Evolutionary conservation across 2,888 invertebrate species (phyloP), one percentile per base, ranked within the genome.

Genomic region (Boloria euphrosyne): DNA sequence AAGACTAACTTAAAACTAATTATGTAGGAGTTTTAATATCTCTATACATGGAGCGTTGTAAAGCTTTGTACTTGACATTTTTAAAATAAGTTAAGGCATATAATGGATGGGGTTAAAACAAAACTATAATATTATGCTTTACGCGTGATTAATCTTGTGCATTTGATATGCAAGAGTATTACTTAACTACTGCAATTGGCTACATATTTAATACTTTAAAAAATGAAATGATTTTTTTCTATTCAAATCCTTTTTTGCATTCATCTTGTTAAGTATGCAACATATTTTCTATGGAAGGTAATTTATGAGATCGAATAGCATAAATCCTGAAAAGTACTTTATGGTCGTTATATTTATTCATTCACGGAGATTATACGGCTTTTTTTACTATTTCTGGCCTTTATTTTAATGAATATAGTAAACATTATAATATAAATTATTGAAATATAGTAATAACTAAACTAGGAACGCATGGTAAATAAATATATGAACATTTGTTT

Each of bases 191-290:
- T 47, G 47, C 27, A 59, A 58, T 47, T 49, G 27, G 17, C 31
- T 49, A 49, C 31, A 59, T 49, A 14, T 31, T 47, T 47, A 17
- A 59, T 49, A 47, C 16, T 18, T 31, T 59, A 50, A 22, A 59
- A 59, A 49, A 59, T 59, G 31, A 59, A 59, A 50, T 50, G 53
- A 16, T 49, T 27, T 49, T 38, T 38, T 59, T 38, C 31, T 38
- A 49, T 49, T 50, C 27, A 59, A 59, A 17, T 13, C 17, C 31
- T 49, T n/a, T 49, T 31, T 47, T 46, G 47, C 47, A 47, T 58
- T 58, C 58, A 58, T 49, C 17, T 16, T 27, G 14, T 38, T 59
- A 31, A 27, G 7, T 31, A 17, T 22, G 59, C 49, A 16, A 46
- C 18, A 44, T 27, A 62, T 18, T 59, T 59, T 50, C 49, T 49